phyloP scores from a whole-genome alignment of 2,888 invertebrate species.

The Netelia fuscicornis region DNA sequence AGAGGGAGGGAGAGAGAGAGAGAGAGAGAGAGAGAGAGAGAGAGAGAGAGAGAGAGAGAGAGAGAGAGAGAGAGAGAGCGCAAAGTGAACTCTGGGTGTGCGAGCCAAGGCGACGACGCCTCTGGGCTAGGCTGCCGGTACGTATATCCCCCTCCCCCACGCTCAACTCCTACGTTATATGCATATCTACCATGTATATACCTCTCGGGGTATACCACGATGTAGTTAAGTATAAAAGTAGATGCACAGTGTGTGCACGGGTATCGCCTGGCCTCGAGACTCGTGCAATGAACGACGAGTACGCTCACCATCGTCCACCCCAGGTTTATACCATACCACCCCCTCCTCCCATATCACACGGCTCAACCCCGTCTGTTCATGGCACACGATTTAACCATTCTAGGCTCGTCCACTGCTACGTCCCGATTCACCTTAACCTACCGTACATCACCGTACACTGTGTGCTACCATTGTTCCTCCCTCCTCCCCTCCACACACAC shows the following conservation, averaged over 20 bases:
- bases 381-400: conserved; percentile 36
- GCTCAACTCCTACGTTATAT: neutral
- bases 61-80: conserved; percentile 22
- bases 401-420: conserved; percentile 48
- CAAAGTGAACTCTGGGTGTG: conserved; percentile 47
- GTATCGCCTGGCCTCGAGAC: conserved; percentile 49
- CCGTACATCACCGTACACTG: conserved; percentile 27
- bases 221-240: conserved; percentile 2
- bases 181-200: conserved; percentile 1
- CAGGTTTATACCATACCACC: conserved; percentile 1
- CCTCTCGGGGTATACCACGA: conserved; percentile 12
- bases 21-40: neutral
- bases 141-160: neutral
- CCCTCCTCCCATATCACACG: neutral
- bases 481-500: neutral
- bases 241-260: conserved; percentile 13
- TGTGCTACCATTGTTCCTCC: too few species aligned
- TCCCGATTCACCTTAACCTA: conserved; percentile 59
- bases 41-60: neutral
- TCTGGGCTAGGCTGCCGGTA: conserved; percentile 36
- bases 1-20: conserved; percentile 34
- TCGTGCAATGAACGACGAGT: conserved; percentile 16
- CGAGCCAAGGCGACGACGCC: conserved; percentile 41
- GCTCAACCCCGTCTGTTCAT: neutral
- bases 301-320: conserved; percentile 3